A percentile compares a stretch with the other conserved stretches of the same genome.
These are phyloP conservation scores for Chrysopilus asiliformis DNA, from an alignment of 2,888 invertebrate species.

Conservation along the genomic window DNA sequence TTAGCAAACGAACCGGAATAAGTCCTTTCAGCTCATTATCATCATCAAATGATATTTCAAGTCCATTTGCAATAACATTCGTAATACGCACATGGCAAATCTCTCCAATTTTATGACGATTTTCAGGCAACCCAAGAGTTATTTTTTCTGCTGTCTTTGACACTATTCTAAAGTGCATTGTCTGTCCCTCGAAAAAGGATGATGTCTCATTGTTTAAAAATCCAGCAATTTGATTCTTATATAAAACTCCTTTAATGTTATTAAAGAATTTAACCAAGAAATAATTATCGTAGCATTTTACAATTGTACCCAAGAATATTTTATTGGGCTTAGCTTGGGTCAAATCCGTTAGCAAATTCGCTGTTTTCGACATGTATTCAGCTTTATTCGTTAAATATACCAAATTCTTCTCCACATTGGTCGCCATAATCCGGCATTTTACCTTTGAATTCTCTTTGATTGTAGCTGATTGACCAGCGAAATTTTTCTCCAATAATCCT, in stretches of 20 bases:
- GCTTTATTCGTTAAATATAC: conserved; percentile 52
- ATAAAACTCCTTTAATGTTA: conserved; percentile 32
- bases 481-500: too few species aligned
- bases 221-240: conserved; percentile 19
- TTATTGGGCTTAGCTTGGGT: conserved; percentile 40
- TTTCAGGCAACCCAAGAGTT: conserved; percentile 23
- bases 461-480: too few species aligned
- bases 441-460: conserved; percentile 43
- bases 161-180: conserved; percentile 26
- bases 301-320: conserved; percentile 28
- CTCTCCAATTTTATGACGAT: conserved; percentile 27
- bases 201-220: conserved; percentile 17
- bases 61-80: conserved; percentile 26
- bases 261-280: conserved; percentile 33
- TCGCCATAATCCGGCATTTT: conserved; percentile 45
- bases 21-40: conserved; percentile 24
- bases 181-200: conserved; percentile 27
- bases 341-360: conserved; percentile 39
- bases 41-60: conserved; percentile 29
- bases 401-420: conserved; percentile 36
- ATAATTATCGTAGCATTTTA: conserved; percentile 23
- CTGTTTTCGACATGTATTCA: conserved; percentile 43
- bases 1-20: conserved; percentile 31
- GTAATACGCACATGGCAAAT: conserved; percentile 25
- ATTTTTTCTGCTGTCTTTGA: conserved; percentile 23